These are phyloP conservation scores for Drosophila arawakana DNA, from an alignment of 1,140 invertebrate genomes.

Conservation along the genomic window DNA sequence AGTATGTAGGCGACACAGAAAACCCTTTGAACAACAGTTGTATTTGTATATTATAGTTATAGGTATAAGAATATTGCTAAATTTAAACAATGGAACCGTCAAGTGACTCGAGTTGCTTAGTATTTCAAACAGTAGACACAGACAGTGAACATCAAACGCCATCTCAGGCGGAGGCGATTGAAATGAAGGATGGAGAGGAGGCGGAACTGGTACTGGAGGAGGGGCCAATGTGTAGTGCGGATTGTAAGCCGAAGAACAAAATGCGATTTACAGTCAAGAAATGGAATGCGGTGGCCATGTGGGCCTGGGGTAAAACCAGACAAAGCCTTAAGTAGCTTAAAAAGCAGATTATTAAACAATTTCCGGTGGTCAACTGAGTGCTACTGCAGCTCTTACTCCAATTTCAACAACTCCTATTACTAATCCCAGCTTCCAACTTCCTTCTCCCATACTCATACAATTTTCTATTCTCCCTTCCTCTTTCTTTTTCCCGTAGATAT, in stretches of 20 bases:
- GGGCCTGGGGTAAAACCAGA: slow-evolving; percentile 90
- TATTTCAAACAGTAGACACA: slow-evolving; percentile 14
- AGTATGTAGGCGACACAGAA: neutral
- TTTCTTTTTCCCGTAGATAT: slow-evolving; percentile 89
- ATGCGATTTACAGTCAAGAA: slow-evolving; percentile 97
- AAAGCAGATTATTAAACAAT: slow-evolving; percentile 68
- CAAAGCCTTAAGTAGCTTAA: slow-evolving; percentile 37
- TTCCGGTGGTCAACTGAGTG: slow-evolving; percentile 43
- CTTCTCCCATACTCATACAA: neutral
- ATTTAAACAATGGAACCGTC: slow-evolving; percentile 27
- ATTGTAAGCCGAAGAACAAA: slow-evolving; percentile 86
- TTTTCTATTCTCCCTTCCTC: neutral
- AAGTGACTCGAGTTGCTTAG: slow-evolving; percentile 26
- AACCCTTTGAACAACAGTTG: slow-evolving; percentile 16
- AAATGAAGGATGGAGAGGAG: neutral
- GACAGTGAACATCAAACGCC: slow-evolving; percentile 18
- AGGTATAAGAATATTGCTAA: slow-evolving; percentile 19
- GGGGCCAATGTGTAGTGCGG: slow-evolving; percentile 89
- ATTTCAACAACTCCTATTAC: neutral
- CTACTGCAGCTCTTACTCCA: neutral
- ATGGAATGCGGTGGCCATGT: slow-evolving; percentile 98
- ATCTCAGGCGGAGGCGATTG: neutral
- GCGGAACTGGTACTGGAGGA: slow-evolving; percentile 14
- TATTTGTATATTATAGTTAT: slow-evolving; percentile 8
- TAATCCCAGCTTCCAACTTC: neutral